phyloP scores from a whole-genome alignment of 2,113 vertebrate species.

The Tonatia bakeri region DNA sequence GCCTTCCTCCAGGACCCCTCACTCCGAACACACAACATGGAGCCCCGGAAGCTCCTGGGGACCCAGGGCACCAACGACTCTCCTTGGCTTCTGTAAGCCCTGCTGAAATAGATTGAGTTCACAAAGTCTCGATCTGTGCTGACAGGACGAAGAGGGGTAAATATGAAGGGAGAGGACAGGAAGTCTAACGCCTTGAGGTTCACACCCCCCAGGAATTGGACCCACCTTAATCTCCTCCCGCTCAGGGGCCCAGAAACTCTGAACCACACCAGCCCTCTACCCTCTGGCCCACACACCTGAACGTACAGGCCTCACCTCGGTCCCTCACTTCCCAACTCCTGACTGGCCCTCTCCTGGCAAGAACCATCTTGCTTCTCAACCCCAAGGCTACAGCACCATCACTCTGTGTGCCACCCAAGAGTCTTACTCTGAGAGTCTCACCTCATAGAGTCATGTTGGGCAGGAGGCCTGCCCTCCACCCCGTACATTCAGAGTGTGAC shows the following conservation, averaged over 20 bases:
- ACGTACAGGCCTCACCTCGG: background rate
- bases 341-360: background rate
- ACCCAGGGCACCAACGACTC: background rate
- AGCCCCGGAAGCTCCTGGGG: background rate
- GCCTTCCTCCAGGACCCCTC: background rate
- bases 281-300: no score
- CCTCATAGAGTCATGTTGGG: background rate
- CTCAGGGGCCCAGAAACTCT: background rate
- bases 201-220: background rate
- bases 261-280: no score
- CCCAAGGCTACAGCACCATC: background rate
- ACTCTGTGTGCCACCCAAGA: background rate
- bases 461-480: background rate
- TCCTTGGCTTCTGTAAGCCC: background rate
- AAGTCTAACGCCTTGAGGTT: background rate
- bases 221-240: fast-evolving
- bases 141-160: background rate
- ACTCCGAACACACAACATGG: background rate
- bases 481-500: background rate
- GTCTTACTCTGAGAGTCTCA: background rate
- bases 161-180: background rate
- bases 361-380: background rate
- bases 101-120: background rate
- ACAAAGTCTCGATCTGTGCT: background rate
- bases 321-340: background rate